Conservation (phyloP, 2,888 invertebrate species). For the Achlya flavicornis region DNA sequence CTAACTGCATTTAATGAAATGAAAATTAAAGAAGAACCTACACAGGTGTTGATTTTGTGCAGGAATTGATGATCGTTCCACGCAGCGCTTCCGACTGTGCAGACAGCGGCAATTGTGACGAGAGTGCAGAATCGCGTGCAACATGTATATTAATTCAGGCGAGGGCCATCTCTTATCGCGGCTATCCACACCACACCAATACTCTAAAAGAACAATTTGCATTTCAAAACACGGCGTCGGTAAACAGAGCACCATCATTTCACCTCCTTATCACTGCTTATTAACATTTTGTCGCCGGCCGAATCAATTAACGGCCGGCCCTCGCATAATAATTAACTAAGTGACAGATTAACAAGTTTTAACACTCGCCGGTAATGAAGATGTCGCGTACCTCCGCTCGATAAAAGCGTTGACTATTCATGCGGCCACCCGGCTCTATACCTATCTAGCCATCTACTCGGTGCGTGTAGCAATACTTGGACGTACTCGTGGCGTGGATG, state of each 20-base stretch:
- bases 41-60: too few relatives aligned
- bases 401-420: slow-evolving; percentile 52
- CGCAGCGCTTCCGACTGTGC: too few relatives aligned
- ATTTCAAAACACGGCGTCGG: slow-evolving; percentile 53
- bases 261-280: slow-evolving; percentile 66
- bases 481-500: neutral
- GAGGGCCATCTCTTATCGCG: slow-evolving; percentile 53
- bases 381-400: slow-evolving; percentile 63
- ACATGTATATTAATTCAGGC: slow-evolving; percentile 64
- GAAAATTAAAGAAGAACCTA: too few relatives aligned
- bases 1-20: too few relatives aligned
- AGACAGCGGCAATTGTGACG: slow-evolving; percentile 12
- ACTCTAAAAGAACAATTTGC: slow-evolving; percentile 68
- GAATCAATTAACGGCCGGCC: slow-evolving; percentile 75
- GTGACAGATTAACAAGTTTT: slow-evolving; percentile 81
- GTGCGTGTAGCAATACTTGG: slow-evolving; percentile 20
- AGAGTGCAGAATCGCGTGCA: slow-evolving; percentile 69
- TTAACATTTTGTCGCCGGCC: slow-evolving; percentile 80
- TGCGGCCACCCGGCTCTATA: slow-evolving; percentile 30
- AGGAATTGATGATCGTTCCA: too few relatives aligned
- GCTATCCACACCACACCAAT: slow-evolving; percentile 62
- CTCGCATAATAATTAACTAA: slow-evolving; percentile 78
- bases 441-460: slow-evolving; percentile 35
- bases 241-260: slow-evolving; percentile 36
- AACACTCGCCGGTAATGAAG: slow-evolving; percentile 81